A percentile compares a stretch with the other conserved stretches of the same genome.
phyloP scores from a whole-genome alignment of 1,140 invertebrate species.

The Steinernema khuongi region DNA sequence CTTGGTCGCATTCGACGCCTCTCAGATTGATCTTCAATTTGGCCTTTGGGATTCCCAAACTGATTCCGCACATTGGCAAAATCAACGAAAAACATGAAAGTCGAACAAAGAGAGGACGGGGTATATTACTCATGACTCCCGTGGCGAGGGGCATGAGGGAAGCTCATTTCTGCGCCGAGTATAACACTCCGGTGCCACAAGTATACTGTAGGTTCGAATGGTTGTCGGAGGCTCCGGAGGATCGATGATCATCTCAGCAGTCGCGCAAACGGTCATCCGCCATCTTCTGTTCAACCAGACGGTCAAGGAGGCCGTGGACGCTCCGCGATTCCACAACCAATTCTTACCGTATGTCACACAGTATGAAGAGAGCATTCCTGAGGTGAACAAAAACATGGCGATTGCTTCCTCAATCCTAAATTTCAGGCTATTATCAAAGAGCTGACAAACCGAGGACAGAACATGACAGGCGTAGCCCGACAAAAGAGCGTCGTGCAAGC shows the following conservation, averaged over 20 bases:
- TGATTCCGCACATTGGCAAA: no score
- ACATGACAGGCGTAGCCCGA: slow-evolving; percentile 45
- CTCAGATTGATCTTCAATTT: no score
- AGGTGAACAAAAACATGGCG: slow-evolving; percentile 61
- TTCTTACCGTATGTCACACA: slow-evolving; percentile 73
- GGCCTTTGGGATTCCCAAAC: no score
- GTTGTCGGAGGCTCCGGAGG: slow-evolving; percentile 84
- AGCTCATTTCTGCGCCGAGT: no score
- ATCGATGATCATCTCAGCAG: slow-evolving; percentile 76
- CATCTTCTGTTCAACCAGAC: slow-evolving; percentile 76
- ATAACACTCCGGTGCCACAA: no score
- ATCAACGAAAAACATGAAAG: no score
- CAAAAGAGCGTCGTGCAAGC: slow-evolving; percentile 55
- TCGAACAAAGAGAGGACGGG: no score
- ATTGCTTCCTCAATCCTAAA: slow-evolving; percentile 23
- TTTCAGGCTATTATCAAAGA: slow-evolving; percentile 43
- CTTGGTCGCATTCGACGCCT: background rate
- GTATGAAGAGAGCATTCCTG: slow-evolving; percentile 73
- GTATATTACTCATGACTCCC: no score
- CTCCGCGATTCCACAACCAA: slow-evolving; percentile 83
- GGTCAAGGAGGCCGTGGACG: slow-evolving; percentile 81
- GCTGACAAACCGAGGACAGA: slow-evolving; percentile 40
- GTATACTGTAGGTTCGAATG: slow-evolving; percentile 59
- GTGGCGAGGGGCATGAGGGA: no score
- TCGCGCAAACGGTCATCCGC: slow-evolving; percentile 72